Evolutionary conservation across 2,113 vertebrate genomes (phyloP).

Genomic region (Bufo bufo): DNA sequence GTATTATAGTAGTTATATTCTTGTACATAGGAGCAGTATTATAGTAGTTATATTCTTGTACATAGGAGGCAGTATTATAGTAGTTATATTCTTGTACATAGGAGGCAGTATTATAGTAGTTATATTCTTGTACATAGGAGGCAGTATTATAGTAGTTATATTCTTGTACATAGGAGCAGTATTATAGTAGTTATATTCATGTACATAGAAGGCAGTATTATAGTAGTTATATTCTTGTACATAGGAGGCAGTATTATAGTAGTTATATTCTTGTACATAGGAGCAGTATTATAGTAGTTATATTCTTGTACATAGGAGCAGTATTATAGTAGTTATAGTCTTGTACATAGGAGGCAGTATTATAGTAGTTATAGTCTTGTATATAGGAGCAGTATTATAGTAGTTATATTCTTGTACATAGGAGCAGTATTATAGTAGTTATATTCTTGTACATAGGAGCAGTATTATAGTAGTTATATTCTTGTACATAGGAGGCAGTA

Average conservation of each 20-base stretch:
- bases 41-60: background rate
- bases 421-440: background rate
- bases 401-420: slow-evolving; percentile 3
- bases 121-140: background rate
- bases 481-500: background rate
- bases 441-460: background rate
- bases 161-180: background rate
- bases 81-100: background rate
- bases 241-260: background rate
- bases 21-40: no score
- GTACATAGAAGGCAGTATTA: background rate
- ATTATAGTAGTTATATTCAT: slow-evolving; percentile 5
- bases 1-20: no score
- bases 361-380: background rate
- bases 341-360: no score
- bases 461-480: slow-evolving; percentile 8
- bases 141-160: slow-evolving; percentile 9
- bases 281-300: no score
- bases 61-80: background rate
- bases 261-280: background rate
- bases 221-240: slow-evolving; percentile 7
- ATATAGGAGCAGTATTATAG: background rate
- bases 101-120: background rate
- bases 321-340: no score
- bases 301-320: no score